Conservation (phyloP, 2,113 vertebrate genomes). For the Mustela nigripes region DNA sequence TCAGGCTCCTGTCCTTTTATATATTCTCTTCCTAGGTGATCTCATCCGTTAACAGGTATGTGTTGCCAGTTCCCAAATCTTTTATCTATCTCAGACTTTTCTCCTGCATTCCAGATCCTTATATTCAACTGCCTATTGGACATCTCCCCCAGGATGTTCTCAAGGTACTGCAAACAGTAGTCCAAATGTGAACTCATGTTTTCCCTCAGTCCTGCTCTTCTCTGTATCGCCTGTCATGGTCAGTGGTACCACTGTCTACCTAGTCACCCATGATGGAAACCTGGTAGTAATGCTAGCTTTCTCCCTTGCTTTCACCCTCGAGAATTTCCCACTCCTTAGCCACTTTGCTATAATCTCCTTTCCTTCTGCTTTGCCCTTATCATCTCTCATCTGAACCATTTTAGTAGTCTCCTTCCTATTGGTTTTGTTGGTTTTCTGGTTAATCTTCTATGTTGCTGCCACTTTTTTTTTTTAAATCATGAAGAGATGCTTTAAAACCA, state of each 20-base stretch:
- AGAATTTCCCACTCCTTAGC: neutral
- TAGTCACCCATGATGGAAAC: neutral
- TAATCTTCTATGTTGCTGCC: neutral
- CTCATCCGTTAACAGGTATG: neutral
- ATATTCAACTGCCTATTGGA: neutral
- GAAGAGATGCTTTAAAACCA: conserved; percentile 1
- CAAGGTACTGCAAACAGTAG: conserved; percentile 53
- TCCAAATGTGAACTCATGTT: neutral
- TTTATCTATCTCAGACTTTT: conserved; percentile 52
- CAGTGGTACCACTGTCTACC: neutral
- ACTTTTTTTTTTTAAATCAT: neutral
- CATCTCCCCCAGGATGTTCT: conserved; percentile 54
- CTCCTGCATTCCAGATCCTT: conserved; percentile 64
- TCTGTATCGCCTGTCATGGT: neutral
- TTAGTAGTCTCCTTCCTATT: conserved; percentile 14
- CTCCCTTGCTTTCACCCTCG: neutral
- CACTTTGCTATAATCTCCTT: neutral
- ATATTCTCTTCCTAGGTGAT: conserved; percentile 49
- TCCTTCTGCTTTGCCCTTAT: neutral
- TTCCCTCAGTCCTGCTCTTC: neutral
- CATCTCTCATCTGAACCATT: neutral
- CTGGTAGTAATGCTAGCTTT: neutral
- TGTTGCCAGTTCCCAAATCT: conserved; percentile 32
- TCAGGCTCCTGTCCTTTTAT: conserved; percentile 12
- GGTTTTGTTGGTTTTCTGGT: conserved; percentile 48